Evolutionary conservation across 2,113 vertebrate genomes (phyloP).

Genomic region (Deroptyus accipitrinus): DNA sequence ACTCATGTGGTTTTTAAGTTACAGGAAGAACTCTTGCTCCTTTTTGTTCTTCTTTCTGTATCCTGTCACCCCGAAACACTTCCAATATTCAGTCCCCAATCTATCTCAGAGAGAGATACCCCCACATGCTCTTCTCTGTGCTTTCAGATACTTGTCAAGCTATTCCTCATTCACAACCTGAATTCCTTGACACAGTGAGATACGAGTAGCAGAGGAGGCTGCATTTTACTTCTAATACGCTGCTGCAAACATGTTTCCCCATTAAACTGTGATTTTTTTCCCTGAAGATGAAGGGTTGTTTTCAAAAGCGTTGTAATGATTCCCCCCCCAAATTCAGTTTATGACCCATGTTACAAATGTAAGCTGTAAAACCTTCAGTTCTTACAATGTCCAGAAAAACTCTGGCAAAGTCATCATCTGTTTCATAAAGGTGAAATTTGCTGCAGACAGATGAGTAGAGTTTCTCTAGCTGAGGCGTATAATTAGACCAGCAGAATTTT

Average conservation of each 20-base stretch:
- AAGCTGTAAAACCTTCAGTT: conserved; percentile 17
- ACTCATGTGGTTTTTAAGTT: background rate
- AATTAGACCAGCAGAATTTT: conserved; percentile 52
- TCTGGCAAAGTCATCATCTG: conserved; percentile 57
- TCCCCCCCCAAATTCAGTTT: background rate
- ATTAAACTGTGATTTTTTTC: background rate
- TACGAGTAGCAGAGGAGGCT: background rate
- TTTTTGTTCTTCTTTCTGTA: background rate
- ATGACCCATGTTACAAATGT: conserved; percentile 32
- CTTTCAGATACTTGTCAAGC: background rate
- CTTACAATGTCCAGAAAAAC: conserved; percentile 30
- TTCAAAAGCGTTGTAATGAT: background rate
- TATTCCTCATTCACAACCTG: background rate
- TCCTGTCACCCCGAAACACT: background rate
- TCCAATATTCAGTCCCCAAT: background rate
- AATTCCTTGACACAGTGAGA: background rate
- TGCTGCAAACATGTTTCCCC: background rate
- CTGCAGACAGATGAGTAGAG: conserved; percentile 19
- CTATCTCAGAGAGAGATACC: background rate
- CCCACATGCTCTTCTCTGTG: background rate
- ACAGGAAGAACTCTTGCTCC: background rate
- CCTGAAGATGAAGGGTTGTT: background rate
- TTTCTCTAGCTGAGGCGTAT: conserved; percentile 35
- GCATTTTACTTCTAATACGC: background rate
- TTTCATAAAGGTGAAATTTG: conserved; percentile 47